Evolutionary conservation across 2,113 vertebrate species (phyloP), one percentile per base, ranked within the genome.

Genomic region (Ranitomeya imitator): DNA sequence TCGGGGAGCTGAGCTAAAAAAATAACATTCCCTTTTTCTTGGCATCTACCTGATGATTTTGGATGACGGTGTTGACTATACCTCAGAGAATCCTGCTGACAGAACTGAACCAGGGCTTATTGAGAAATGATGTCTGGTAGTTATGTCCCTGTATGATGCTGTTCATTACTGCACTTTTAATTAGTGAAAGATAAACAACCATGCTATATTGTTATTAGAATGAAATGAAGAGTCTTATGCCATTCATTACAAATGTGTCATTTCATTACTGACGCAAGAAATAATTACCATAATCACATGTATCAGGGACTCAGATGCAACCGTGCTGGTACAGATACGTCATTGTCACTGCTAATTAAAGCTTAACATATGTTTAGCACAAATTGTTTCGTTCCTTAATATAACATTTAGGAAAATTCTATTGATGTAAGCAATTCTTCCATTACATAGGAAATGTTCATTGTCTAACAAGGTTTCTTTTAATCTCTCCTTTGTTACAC

Each of bases 41-140:
- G 85, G 85, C 85, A 79, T 79, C 26, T 79, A 86, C 74, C 85
- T 86, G 85, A 86, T 86, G 60, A 79, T 65, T 86, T 78, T 86
- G 74, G 74, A 86, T 31, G 67, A 74, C 83, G 45, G 69, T 69
- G 83, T 74, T 59, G 69, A 74, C 85, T 79, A 63, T 86, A 86
- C 60, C 85, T 65, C 60, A 31, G 74, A 79, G 60, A 79, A 78
- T 79, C 18, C 74, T 79, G 85, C 85, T 79, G 85, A 86, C 85
- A 51, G 74, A 78, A 79, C 74, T 65, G 59, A 63, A 67, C 59
- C 63, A 51, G 57, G 61, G 37, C 21, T 60, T 77, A 85, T 52
- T 67, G 45, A 83, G 52, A 83, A 67, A 67, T 83, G 13, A 67
- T 67, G 81, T 45, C 61, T 83, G 12, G 63, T 54, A 84, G 82